A percentile compares a stretch with the other conserved stretches of the same genome.
phyloP scores from a whole-genome alignment of 2,797 vertebrate genomes.

The Melanotaenia trifasciata region DNA sequence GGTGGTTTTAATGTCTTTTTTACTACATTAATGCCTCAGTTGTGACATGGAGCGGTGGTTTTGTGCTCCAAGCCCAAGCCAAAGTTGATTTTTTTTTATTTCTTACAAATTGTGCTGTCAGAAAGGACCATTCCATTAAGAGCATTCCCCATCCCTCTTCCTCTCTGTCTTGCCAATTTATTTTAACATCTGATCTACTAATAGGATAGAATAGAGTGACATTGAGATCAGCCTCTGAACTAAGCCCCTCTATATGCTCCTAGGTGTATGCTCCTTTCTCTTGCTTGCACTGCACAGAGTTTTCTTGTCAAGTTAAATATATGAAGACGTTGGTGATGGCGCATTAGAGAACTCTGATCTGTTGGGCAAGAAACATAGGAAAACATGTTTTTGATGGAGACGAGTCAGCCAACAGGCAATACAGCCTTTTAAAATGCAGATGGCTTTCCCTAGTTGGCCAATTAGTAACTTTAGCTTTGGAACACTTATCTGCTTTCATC shows the following conservation, averaged over 20 bases:
- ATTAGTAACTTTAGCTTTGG: conserved; percentile 81
- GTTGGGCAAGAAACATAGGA: conserved; percentile 59
- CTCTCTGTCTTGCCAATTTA: conserved; percentile 20
- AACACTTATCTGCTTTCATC: conserved; percentile 80
- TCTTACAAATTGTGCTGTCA: conserved; percentile 53
- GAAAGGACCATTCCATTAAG: conserved; percentile 25
- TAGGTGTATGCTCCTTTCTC: conserved; percentile 12
- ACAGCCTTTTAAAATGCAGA: conserved; percentile 76
- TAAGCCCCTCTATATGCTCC: conserved; percentile 4
- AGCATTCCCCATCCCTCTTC: conserved; percentile 6
- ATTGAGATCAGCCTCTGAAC: conserved; percentile 2
- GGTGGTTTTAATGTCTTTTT: conserved; percentile 74
- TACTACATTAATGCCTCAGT: conserved; percentile 61
- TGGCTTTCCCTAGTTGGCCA: conserved; percentile 83
- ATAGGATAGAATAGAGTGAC: conserved; percentile 28
- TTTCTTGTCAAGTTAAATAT: conserved; percentile 47
- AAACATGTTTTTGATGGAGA: conserved; percentile 75
- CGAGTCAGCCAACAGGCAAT: conserved; percentile 69
- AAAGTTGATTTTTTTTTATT: conserved; percentile 50
- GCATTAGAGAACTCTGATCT: conserved; percentile 61
- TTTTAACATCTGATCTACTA: conserved; percentile 41
- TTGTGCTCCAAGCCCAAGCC: conserved; percentile 30
- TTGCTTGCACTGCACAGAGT: conserved; percentile 23
- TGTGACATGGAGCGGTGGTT: conserved; percentile 52
- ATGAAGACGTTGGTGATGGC: conserved; percentile 48